These are phyloP conservation scores for Malacoraja senta DNA, from an alignment of 2,797 vertebrate genomes.

Conservation along the genomic window DNA sequence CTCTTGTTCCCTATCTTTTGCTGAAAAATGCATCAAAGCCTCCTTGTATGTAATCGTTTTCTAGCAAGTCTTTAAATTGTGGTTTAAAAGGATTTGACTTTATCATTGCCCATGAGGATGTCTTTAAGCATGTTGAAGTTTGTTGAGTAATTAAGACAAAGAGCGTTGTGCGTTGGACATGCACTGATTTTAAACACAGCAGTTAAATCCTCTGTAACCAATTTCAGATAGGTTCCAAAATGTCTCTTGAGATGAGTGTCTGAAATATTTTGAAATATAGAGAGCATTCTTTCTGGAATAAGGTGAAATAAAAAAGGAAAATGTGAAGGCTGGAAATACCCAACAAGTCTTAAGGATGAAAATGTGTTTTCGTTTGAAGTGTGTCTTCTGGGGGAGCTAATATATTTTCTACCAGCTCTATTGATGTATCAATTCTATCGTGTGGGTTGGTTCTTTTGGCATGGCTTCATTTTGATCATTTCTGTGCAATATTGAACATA, in stretches of 20 bases:
- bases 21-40: background rate
- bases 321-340: background rate
- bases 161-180: background rate
- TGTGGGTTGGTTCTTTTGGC: background rate
- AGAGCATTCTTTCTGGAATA: background rate
- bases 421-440: background rate
- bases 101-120: background rate
- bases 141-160: constrained; percentile 25
- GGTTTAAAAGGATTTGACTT: constrained; percentile 31
- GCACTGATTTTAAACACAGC: constrained; percentile 10
- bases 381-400: too few species aligned
- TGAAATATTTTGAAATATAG: constrained; percentile 26
- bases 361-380: background rate
- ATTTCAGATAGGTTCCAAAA: constrained; percentile 21
- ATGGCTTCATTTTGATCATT: background rate
- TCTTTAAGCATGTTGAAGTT: constrained; percentile 7
- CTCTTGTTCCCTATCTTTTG: background rate
- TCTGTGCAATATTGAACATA: background rate
- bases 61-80: constrained; percentile 17
- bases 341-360: constrained; percentile 15
- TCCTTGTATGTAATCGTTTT: constrained; percentile 16
- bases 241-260: background rate
- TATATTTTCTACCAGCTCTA: background rate
- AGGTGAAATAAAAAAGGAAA: background rate
- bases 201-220: background rate